Evolutionary conservation across 1,140 invertebrate genomes (phyloP).

Genomic region (Nilaparvata lugens): DNA sequence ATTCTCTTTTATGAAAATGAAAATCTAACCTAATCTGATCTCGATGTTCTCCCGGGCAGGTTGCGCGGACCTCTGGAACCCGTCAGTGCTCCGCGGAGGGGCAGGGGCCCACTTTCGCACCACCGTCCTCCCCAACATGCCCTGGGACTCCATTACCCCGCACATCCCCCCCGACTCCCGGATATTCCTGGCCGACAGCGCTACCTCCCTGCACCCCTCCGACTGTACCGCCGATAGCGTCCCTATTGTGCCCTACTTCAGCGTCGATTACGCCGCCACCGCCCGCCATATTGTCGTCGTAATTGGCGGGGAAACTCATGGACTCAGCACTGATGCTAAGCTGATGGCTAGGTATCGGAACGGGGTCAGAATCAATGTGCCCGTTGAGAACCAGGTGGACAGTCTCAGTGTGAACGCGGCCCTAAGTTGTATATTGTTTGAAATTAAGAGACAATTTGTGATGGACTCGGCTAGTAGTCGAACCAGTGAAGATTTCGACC

Average conservation of each 20-base stretch:
- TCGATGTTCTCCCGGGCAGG: conserved; percentile 46
- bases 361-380: conserved; percentile 63
- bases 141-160: conserved; percentile 51
- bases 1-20: too few relatives aligned
- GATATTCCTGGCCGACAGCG: not conserved
- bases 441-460: conserved; percentile 62
- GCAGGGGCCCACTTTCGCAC: conserved; percentile 76
- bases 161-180: conserved; percentile 12
- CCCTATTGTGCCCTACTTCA: conserved; percentile 52
- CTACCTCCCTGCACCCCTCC: conserved; percentile 5
- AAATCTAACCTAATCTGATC: not conserved
- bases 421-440: conserved; percentile 71
- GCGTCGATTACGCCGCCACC: conserved; percentile 43
- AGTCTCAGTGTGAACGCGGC: conserved; percentile 81
- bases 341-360: conserved; percentile 43
- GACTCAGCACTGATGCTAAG: conserved; percentile 59
- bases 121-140: conserved; percentile 49
- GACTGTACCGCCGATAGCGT: conserved; percentile 29
- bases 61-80: conserved; percentile 80
- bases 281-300: conserved; percentile 51
- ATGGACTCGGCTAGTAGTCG: not conserved
- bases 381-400: conserved; percentile 64
- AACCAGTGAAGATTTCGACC: too few relatives aligned
- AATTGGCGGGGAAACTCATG: conserved; percentile 82
- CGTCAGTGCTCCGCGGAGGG: conserved; percentile 73